phyloP scores from a whole-genome alignment of 2,113 vertebrate species.

The Vulpes vulpes region DNA sequence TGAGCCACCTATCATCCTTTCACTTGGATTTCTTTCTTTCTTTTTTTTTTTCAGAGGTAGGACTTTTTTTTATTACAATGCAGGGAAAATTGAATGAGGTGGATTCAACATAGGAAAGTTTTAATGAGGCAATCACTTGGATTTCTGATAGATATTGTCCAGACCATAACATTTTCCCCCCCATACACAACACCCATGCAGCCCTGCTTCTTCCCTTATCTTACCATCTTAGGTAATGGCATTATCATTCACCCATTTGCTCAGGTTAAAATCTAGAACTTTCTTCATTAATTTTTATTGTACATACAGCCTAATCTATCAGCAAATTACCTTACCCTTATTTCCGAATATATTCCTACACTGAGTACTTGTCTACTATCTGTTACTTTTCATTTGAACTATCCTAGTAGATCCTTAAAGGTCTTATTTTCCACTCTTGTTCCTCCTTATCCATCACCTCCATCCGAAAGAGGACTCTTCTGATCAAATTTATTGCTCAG shows the following conservation, averaged over 20 bases:
- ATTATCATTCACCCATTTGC: neutral
- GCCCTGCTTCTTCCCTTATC: neutral
- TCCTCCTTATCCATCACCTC: neutral
- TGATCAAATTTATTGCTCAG: neutral
- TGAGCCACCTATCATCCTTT: too few species aligned
- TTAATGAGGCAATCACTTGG: too few species aligned
- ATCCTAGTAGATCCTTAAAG: neutral
- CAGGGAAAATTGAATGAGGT: too few species aligned
- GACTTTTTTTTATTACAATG: too few species aligned
- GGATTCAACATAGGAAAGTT: too few species aligned
- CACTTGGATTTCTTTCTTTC: neutral
- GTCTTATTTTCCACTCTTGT: neutral
- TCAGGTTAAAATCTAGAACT: neutral
- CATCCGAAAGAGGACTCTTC: neutral
- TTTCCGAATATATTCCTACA: neutral
- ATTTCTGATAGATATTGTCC: neutral
- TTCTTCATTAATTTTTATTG: neutral
- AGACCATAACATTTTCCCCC: neutral
- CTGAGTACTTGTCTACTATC: neutral
- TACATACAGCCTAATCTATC: neutral
- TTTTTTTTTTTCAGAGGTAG: too few species aligned
- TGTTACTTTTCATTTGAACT: neutral
- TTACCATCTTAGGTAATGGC: neutral
- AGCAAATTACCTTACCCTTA: neutral
- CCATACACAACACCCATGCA: too few species aligned